Evolutionary conservation across 1,140 invertebrate species (phyloP).

Genomic region (Brachionus asplanchnoidis): DNA sequence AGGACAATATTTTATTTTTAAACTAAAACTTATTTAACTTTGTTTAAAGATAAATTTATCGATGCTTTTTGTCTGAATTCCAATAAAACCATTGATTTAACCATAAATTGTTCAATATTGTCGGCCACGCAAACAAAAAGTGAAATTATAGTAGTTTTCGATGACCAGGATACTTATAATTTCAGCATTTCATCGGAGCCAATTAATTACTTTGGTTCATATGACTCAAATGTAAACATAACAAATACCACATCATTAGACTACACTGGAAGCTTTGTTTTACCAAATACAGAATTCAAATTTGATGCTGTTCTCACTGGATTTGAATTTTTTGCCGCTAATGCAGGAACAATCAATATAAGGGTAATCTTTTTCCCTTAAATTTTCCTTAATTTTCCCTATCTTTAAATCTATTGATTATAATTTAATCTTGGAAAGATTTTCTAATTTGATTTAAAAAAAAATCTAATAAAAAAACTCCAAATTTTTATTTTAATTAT

Average conservation of each 20-base stretch:
- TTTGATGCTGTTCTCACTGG: neutral
- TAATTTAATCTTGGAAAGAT: too few species aligned
- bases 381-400: too few species aligned
- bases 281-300: conserved; percentile 16
- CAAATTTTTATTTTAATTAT: too few species aligned
- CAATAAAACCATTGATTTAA: neutral
- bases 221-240: neutral
- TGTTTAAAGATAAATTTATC: neutral
- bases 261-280: neutral
- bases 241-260: neutral
- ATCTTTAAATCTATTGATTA: too few species aligned
- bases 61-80: neutral
- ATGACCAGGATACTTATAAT: neutral
- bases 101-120: neutral
- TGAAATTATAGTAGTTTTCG: neutral
- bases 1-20: too few species aligned
- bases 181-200: neutral
- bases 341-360: neutral
- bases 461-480: too few species aligned
- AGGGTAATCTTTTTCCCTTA: neutral
- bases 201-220: neutral
- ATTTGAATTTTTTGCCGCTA: neutral
- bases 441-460: too few species aligned
- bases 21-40: neutral
- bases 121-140: neutral